Conservation (phyloP, 2,113 vertebrate genomes). For the Pseudorectes ferrugineus region DNA sequence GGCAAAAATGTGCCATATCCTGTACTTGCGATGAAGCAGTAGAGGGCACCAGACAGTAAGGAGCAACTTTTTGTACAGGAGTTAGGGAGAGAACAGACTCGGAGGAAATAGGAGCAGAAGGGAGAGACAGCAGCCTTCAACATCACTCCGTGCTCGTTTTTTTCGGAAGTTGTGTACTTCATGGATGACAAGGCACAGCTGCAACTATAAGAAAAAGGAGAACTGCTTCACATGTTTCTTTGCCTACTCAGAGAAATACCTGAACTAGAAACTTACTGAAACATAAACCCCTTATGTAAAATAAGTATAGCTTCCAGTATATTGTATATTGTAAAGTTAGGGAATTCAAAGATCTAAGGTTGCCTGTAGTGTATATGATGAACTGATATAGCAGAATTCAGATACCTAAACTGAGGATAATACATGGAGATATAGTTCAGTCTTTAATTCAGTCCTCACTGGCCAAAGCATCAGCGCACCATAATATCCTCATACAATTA, state of each 20-base stretch:
- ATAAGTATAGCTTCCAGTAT: background rate
- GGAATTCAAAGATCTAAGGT: background rate
- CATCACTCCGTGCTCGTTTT: background rate
- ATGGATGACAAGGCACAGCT: background rate
- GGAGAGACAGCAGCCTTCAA: background rate
- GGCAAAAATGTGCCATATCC: background rate
- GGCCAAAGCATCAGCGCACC: background rate
- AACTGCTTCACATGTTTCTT: background rate
- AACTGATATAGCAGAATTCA: background rate
- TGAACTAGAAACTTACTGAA: background rate
- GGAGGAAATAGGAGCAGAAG: background rate
- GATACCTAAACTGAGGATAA: background rate
- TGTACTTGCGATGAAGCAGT: background rate
- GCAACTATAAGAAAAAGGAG: background rate
- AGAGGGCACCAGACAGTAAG: conserved; percentile 41
- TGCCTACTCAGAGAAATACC: background rate
- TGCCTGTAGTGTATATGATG: background rate
- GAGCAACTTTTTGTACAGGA: background rate
- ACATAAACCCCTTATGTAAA: background rate
- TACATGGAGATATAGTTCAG: background rate
- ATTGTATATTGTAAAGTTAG: background rate
- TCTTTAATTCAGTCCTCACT: background rate
- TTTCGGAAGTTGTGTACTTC: background rate
- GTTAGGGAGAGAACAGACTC: background rate
- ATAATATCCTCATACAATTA: background rate